Base-by-base conservation (phyloP, 2,113 vertebrate genomes). In the Sylvia atricapilla region DNA sequence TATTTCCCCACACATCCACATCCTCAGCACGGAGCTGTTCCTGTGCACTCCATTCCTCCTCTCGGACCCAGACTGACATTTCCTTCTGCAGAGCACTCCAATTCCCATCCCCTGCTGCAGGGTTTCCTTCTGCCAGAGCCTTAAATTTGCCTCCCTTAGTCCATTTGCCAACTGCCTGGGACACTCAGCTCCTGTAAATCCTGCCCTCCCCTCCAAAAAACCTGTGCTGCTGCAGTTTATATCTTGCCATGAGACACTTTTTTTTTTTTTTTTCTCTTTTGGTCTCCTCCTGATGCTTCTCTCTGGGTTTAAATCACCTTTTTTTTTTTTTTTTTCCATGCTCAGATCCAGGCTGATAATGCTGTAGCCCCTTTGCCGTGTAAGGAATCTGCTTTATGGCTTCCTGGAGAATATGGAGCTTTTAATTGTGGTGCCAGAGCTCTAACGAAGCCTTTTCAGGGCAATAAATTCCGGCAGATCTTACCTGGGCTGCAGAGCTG, bases 81-180 rank as follows among this genome's bases (percentile, higher is more conserved):
- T 90, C 44, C 91, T 78, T 59, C 49, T 69, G 59, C 91, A 87
- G 86, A 89, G 75, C 70, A 59, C 87, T 95, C 33, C 50, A 80
- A 75, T 83, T 84, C 88, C 93, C 74, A 27, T 28, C 75, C 74
- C 76, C n/a, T 85, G 90, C 68, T 92, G 62, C 2, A 94, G 58
- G 30, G 64, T 80, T 82, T 96, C 91, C 83, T 96, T 86, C 87
- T 96, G 92, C 73, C 37, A 87, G 97, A 97, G 63, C 35, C 89
- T 91, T 87, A 86, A 77, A 96, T 96, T 95, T 86, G 70, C 81
- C 78, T 30, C 53, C 91, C 91, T 77, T 10, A 77, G 76, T 81
- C 78, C 37, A 15, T 91, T 93, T 95, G 91, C 93, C 93, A 96
- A 62, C 59, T 74, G 90, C 69, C 81, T 85, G 67, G 72, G 77